Evolutionary conservation across 1,140 invertebrate genomes (phyloP), one percentile per base, ranked within the genome.

Genomic region (Lycorma delicatula): DNA sequence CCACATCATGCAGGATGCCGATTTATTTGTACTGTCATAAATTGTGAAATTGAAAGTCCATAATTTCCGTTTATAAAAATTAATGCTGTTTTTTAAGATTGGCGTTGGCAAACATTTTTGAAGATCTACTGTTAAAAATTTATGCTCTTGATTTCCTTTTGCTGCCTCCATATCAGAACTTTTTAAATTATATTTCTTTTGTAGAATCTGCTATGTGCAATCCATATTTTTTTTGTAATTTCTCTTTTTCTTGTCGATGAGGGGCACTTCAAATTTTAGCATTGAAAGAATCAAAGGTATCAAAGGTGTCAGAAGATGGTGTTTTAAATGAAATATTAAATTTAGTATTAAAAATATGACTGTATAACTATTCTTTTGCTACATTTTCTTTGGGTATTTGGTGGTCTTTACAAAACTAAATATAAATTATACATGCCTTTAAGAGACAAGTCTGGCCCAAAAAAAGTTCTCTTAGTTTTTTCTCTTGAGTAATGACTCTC

Each of bases 281-380:
- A 16, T 41, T 20, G n/a, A 41, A 20, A 41, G n/a, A 16, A 20
- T 41, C 29, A 12, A 16, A 36, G 7, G 53, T 36, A 28, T 36
- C 49, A 38, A 50, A 53, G 1, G 22, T 29, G 16, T 58, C 56
- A 18, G 20, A 20, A 54, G 29, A 54, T 27, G 56, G 56, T 36
- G 26, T 58, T 23, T 38, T 23, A 38, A 58, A 58, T 11, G 16
- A 28, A 25, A 58, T n/a, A 38, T 58, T 58, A 28, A 54, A 58
- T 53, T 58, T 29, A 57, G 23, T 27, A 12, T 59, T 26, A 53
- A 48, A 48, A 25, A 48, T 41, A 13, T 41, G 36, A 20, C 36
- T 13, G 20, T 41, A 41, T 20, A 41, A n/a, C n/a, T n/a, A n/a
- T n/a, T n/a, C n/a, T n/a, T n/a, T n/a, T n/a, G n/a, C n/a, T n/a